Conservation (phyloP, 2,113 vertebrate species). For the Phylloscopus trochilus region DNA sequence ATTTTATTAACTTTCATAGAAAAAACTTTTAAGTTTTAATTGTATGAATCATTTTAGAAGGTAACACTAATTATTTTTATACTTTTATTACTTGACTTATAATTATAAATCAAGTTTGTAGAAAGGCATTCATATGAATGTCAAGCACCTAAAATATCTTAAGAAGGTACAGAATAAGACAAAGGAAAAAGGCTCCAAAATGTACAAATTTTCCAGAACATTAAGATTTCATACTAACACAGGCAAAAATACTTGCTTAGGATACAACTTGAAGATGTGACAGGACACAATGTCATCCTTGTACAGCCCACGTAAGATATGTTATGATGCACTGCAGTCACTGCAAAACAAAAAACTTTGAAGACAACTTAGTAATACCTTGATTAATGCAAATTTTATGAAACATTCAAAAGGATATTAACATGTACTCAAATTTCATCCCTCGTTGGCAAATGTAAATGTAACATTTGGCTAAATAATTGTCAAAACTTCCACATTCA, state of each 20-base stretch:
- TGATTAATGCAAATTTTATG: neutral
- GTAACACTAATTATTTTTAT: neutral
- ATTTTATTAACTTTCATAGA: neutral
- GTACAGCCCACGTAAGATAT: neutral
- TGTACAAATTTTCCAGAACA: neutral
- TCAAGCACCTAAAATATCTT: neutral
- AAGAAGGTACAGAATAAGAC: neutral
- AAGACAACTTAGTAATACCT: neutral
- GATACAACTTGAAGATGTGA: neutral
- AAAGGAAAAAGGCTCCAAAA: neutral
- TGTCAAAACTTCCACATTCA: neutral
- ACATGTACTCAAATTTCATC: neutral
- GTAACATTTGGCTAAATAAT: neutral
- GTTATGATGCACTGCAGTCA: neutral
- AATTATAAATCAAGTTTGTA: neutral
- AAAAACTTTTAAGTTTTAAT: neutral
- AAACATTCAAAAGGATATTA: neutral
- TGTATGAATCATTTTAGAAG: neutral
- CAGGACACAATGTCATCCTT: neutral
- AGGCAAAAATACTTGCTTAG: neutral
- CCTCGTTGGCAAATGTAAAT: neutral
- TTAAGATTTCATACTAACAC: neutral
- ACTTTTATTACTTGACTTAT: neutral
- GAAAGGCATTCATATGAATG: neutral
- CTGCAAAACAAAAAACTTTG: neutral